Conservation (phyloP, 2,888 invertebrate genomes). For the Tridacna crocea region DNA sequence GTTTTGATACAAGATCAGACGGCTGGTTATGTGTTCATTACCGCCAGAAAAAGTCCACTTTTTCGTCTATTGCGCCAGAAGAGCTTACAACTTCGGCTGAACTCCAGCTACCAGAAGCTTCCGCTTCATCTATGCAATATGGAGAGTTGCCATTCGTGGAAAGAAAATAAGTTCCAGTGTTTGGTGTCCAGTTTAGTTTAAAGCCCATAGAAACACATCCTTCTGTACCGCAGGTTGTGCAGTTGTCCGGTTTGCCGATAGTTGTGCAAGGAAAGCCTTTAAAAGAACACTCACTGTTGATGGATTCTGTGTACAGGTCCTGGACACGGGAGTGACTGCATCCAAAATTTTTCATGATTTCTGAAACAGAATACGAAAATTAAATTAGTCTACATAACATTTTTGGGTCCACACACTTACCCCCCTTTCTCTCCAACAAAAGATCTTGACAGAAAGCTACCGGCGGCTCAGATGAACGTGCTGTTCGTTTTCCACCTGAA, state of each 20-base stretch:
- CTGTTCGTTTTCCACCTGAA: no score
- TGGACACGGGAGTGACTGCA: conserved; percentile 95
- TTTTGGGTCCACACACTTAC: no score
- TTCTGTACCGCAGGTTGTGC: conserved; percentile 45
- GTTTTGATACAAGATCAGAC: no score
- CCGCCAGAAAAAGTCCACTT: no score
- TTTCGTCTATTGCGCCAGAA: no score
- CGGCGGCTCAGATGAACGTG: no score
- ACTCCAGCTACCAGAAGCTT: neutral
- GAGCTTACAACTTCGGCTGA: no score
- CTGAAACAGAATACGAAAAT: conserved; percentile 27
- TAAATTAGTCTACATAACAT: neutral
- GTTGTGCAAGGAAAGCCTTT: conserved; percentile 89
- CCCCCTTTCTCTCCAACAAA: no score
- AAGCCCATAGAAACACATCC: conserved; percentile 65
- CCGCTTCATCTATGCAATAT: conserved; percentile 29
- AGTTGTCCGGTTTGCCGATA: neutral
- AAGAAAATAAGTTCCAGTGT: conserved; percentile 34
- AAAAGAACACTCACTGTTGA: conserved; percentile 90
- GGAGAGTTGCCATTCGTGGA: conserved; percentile 32
- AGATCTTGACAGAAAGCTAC: no score
- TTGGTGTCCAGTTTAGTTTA: conserved; percentile 27
- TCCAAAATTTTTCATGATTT: conserved; percentile 85
- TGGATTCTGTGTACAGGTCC: conserved; percentile 93
- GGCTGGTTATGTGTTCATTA: no score